These are phyloP conservation scores for Xiphorhynchus erythropygius DNA, from an alignment of 2,797 vertebrate species.

Conservation along the genomic window DNA sequence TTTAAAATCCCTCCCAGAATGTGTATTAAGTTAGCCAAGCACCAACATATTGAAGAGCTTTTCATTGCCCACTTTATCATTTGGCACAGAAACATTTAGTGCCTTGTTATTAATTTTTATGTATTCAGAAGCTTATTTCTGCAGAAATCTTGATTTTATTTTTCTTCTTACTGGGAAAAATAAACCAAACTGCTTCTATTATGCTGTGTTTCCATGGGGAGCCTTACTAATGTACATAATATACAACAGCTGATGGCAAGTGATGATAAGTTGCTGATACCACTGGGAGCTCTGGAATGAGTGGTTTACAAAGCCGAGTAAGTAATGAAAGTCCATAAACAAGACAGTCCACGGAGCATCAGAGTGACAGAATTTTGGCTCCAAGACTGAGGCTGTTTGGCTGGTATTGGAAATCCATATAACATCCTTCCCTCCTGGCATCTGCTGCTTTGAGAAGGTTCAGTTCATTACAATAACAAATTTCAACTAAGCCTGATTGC, in stretches of 20 bases:
- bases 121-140: constrained; percentile 21
- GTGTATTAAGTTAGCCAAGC: not conserved
- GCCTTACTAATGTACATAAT: constrained; percentile 34
- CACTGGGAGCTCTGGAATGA: constrained; percentile 49
- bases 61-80: constrained; percentile 10
- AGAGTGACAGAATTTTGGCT: constrained; percentile 68
- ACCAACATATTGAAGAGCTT: not conserved
- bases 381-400: constrained; percentile 50
- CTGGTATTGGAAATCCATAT: constrained; percentile 72
- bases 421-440: constrained; percentile 55
- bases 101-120: constrained; percentile 31
- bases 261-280: constrained; percentile 57
- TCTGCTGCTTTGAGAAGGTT: constrained; percentile 63
- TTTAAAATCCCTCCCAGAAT: not conserved
- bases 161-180: constrained; percentile 31
- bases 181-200: constrained; percentile 32
- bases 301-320: constrained; percentile 44
- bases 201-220: constrained; percentile 1
- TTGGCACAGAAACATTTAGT: constrained; percentile 20
- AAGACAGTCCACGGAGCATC: constrained; percentile 34
- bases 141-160: constrained; percentile 17
- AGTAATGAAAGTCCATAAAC: constrained; percentile 70
- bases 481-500: not conserved
- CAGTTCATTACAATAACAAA: constrained; percentile 59
- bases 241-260: constrained; percentile 54